These are phyloP conservation scores for Protophormia terraenovae DNA, from an alignment of 2,888 invertebrate genomes.

Conservation along the genomic window DNA sequence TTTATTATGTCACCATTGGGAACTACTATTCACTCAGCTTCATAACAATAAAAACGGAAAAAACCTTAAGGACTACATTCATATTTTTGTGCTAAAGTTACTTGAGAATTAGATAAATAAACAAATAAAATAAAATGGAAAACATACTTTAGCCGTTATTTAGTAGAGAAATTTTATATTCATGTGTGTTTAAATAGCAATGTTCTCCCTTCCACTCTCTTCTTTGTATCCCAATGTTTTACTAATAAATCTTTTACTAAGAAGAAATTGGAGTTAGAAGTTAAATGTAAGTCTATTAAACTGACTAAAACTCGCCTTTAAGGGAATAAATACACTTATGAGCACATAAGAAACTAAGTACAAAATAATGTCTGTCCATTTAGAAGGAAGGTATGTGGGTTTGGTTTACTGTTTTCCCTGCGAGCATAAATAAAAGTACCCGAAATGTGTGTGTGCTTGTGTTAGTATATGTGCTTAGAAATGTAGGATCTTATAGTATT, in stretches of 20 bases:
- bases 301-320: slow-evolving; percentile 44
- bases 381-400: background rate
- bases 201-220: no score
- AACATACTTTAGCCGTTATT: background rate
- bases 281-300: slow-evolving; percentile 44
- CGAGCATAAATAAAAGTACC: background rate
- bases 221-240: no score
- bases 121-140: background rate
- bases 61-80: slow-evolving; percentile 28
- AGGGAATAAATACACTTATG: slow-evolving; percentile 19
- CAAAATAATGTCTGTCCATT: no score
- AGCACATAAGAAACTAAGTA: no score
- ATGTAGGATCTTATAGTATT: slow-evolving; percentile 17
- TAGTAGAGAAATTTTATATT: background rate
- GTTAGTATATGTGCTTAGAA: slow-evolving; percentile 7
- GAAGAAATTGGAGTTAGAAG: slow-evolving; percentile 1
- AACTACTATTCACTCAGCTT: slow-evolving; percentile 45
- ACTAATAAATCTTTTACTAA: slow-evolving; percentile 33
- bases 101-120: slow-evolving; percentile 13
- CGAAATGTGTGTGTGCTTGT: slow-evolving; percentile 36
- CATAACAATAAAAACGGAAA: slow-evolving; percentile 32
- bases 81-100: background rate
- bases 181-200: background rate
- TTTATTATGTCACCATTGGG: slow-evolving; percentile 79
- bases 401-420: background rate